Percentiles rank a stretch among this genome's conserved stretches.
These are phyloP conservation scores for Ganaspis brasiliensis DNA, from an alignment of 2,888 invertebrate genomes.

Conservation along the genomic window DNA sequence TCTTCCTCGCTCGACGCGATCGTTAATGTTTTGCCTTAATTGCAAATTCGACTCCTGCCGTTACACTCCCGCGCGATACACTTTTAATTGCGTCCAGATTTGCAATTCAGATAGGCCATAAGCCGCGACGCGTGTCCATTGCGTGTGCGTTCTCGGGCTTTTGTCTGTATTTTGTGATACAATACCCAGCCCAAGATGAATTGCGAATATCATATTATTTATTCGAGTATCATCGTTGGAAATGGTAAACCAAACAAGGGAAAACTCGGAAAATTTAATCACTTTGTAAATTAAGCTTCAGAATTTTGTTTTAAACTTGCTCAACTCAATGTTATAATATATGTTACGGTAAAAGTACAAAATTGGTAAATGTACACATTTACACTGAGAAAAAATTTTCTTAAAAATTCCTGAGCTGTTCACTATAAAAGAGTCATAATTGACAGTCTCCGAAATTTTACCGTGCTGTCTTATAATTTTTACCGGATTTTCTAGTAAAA, in stretches of 20 bases:
- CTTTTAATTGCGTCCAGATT: conserved; percentile 74
- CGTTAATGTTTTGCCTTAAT: conserved; percentile 73
- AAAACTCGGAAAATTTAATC: neutral
- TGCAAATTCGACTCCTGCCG: conserved; percentile 67
- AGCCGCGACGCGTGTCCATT: conserved; percentile 54
- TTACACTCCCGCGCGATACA: conserved; percentile 67
- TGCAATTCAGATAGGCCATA: conserved; percentile 71
- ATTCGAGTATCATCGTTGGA: conserved; percentile 32
- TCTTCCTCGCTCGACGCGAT: conserved; percentile 56
- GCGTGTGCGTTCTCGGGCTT: conserved; percentile 21
- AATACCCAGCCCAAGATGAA: conserved; percentile 18
- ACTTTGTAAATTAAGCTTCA: too few relatives aligned
- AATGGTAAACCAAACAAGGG: conserved; percentile 27
- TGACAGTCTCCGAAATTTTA: too few relatives aligned
- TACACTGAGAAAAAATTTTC: too few relatives aligned
- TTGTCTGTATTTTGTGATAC: conserved; percentile 25
- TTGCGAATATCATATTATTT: conserved; percentile 33
- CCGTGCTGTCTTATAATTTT: too few relatives aligned
- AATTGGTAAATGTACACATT: too few relatives aligned
- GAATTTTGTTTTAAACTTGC: too few relatives aligned
- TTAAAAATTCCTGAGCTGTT: too few relatives aligned
- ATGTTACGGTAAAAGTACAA: too few relatives aligned
- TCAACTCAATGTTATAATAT: too few relatives aligned
- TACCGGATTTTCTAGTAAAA: too few relatives aligned
- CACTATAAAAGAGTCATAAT: too few relatives aligned